Percentiles rank a stretch among this genome's conserved stretches.
Evolutionary conservation across 2,113 vertebrate species (phyloP).

Genomic region (Physeter macrocephalus): DNA sequence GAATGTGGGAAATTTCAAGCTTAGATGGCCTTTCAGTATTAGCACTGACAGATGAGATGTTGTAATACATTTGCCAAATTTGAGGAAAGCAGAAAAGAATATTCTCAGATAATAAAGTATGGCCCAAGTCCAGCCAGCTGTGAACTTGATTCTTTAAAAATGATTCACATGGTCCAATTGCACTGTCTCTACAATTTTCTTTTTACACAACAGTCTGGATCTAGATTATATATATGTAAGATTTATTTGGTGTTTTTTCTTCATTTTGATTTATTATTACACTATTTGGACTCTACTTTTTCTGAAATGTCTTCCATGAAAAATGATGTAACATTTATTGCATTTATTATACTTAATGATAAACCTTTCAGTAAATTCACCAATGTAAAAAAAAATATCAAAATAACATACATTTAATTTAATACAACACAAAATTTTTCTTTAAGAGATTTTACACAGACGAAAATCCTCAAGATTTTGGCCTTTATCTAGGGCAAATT

Average conservation of each 20-base stretch:
- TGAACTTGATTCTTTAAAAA: conserved; percentile 30
- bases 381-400: conserved; percentile 70
- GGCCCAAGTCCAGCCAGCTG: conserved; percentile 36
- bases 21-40: conserved; percentile 43
- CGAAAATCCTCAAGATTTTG: conserved; percentile 22
- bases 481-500: conserved; percentile 23
- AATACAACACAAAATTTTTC: conserved; percentile 70
- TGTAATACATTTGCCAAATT: conserved; percentile 64
- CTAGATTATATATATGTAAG: neutral
- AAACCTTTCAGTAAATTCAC: conserved; percentile 62
- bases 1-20: conserved; percentile 39
- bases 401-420: conserved; percentile 72
- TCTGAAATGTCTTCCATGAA: conserved; percentile 68
- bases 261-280: conserved; percentile 72
- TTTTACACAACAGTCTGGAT: conserved; percentile 46
- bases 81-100: conserved; percentile 72
- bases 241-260: conserved; percentile 74
- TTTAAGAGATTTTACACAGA: conserved; percentile 67
- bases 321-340: conserved; percentile 67
- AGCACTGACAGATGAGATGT: conserved; percentile 66
- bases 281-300: conserved; percentile 62
- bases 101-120: conserved; percentile 60
- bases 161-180: conserved; percentile 18
- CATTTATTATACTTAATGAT: conserved; percentile 75
- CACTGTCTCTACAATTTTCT: conserved; percentile 30